Percentiles rank a stretch among this genome's conserved stretches.
Conservation (phyloP, 2,113 vertebrate genomes). For the Cebus imitator region DNA sequence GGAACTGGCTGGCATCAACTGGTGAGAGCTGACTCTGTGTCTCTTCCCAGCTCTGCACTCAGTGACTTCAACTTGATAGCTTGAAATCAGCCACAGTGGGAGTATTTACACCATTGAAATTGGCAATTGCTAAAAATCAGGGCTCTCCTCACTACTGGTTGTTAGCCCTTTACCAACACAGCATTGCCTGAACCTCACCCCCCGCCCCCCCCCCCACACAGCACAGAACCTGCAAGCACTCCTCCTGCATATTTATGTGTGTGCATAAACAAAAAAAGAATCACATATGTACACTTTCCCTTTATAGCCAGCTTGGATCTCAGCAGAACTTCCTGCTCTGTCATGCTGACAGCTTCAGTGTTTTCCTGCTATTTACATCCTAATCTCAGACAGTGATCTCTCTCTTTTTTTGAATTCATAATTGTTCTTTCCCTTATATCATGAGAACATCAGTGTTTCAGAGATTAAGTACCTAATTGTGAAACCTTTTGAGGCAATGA, state of each 20-base stretch:
- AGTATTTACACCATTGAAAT: slow-evolving; percentile 14
- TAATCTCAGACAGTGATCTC: background rate
- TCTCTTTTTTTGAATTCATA: slow-evolving; percentile 20
- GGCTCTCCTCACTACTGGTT: background rate
- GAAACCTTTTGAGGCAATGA: background rate
- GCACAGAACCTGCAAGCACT: background rate
- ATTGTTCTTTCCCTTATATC: slow-evolving; percentile 2
- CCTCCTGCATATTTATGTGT: background rate
- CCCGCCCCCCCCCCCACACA: too few relatives aligned
- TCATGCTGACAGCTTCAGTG: background rate
- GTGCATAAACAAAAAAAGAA: background rate
- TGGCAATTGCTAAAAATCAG: background rate
- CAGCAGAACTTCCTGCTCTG: background rate
- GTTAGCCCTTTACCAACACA: background rate
- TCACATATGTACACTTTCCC: background rate
- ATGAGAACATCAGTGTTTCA: background rate
- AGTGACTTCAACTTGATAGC: background rate
- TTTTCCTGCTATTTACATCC: slow-evolving; percentile 18
- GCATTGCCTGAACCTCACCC: background rate
- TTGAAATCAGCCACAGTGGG: background rate
- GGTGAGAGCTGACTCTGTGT: background rate
- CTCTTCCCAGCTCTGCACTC: background rate
- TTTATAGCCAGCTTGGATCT: background rate
- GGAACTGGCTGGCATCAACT: background rate
- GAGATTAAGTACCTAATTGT: background rate